A percentile compares a stretch with the other conserved stretches of the same genome.
Evolutionary conservation across 2,797 vertebrate genomes (phyloP).

Genomic region (Apodemus agrarius): DNA sequence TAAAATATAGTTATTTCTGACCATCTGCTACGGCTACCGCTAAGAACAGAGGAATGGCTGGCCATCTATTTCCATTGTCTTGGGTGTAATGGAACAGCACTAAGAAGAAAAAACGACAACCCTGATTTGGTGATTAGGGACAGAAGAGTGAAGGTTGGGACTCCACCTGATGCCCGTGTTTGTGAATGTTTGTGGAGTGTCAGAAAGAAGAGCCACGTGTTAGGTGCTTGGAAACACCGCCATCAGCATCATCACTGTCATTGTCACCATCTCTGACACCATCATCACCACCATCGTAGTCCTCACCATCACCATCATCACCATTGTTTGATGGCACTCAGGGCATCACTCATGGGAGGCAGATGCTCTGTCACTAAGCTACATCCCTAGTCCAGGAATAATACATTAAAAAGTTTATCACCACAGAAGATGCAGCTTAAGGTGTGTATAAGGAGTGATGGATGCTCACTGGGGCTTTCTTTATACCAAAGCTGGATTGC

Average conservation of each 20-base stretch:
- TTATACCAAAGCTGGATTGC: not conserved
- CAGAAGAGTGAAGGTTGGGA: slow-evolving; percentile 47
- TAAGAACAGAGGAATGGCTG: not conserved
- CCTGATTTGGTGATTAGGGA: not conserved
- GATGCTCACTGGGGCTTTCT: not conserved
- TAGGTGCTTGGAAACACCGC: not conserved
- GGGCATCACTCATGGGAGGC: not conserved
- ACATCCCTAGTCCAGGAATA: not conserved
- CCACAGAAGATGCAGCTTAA: not conserved
- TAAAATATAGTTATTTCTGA: slow-evolving; percentile 13
- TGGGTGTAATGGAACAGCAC: slow-evolving; percentile 3
- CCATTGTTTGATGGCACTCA: not conserved
- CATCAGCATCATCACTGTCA: no score
- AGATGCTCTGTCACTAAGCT: not conserved
- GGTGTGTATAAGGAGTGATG: not conserved
- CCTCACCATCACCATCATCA: not conserved
- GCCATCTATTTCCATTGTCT: not conserved
- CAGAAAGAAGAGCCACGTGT: not conserved
- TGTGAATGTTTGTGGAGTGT: not conserved
- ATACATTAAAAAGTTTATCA: not conserved
- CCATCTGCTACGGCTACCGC: not conserved
- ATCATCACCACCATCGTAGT: not conserved
- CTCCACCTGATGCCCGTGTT: not conserved
- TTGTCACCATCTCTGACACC: no score
- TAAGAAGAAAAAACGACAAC: slow-evolving; percentile 60